Evolutionary conservation across 2,113 vertebrate species (phyloP).

Genomic region (Callipepla californica): DNA sequence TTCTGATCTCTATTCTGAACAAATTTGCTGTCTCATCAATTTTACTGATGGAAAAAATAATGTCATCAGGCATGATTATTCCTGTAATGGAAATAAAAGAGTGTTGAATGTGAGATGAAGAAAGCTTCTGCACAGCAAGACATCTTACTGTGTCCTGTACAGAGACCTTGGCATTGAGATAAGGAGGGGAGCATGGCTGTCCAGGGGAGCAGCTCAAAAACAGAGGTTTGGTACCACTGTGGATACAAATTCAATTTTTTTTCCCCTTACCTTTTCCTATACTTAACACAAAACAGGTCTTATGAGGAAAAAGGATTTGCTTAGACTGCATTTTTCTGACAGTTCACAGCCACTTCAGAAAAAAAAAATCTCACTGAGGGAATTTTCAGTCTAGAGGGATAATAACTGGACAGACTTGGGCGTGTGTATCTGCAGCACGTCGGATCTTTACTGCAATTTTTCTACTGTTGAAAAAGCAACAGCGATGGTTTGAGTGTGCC

Average conservation of each 20-base stretch:
- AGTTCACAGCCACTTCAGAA: neutral
- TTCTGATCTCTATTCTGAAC: neutral
- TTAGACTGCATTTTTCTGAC: neutral
- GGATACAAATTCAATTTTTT: neutral
- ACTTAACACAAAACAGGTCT: neutral
- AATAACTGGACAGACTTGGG: neutral
- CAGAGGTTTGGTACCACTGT: neutral
- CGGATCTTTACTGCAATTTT: neutral
- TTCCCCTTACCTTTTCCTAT: neutral
- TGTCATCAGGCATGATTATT: neutral
- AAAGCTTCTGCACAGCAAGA: neutral
- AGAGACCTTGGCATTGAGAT: neutral
- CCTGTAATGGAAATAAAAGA: neutral
- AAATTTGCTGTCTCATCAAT: neutral
- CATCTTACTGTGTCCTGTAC: neutral
- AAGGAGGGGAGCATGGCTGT: neutral
- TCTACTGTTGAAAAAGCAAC: constrained; percentile 26
- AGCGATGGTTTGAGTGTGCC: neutral
- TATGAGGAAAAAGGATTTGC: neutral
- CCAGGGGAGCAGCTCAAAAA: neutral
- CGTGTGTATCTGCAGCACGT: neutral
- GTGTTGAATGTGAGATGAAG: neutral
- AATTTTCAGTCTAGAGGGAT: neutral
- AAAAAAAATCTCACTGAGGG: neutral
- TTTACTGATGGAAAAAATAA: neutral